Evolutionary conservation across 2,888 invertebrate species (phyloP), one percentile per base, ranked within the genome.

Genomic region (Auanema freiburgensis): DNA sequence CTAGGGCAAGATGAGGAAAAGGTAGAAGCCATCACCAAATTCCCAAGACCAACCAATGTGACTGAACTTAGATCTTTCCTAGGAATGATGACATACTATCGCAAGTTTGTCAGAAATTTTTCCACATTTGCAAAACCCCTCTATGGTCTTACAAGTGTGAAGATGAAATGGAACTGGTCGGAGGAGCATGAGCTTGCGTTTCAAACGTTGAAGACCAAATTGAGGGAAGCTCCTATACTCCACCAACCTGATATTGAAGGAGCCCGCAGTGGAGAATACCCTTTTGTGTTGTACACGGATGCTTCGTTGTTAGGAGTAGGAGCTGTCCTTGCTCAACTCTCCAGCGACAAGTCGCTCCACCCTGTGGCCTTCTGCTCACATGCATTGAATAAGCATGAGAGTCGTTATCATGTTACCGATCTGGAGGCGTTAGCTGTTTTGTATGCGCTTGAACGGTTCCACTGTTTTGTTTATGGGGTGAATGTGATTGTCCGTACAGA

Each of bases 61-160:
- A 52, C 33, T 18, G 59, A 69, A 51, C 16, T 78, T 0, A 64
- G 60, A 24, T 18, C 51, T 0, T 73, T 78, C 24, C 59, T 78
- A n/a, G 78, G 79, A 3, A 21, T 76, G 24, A 59, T 59, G 0
- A 55, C 54, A 0, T 76, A 76, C 42, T 72, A 75, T 51, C 57
- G 76, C 0, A 65, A 71, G 8, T 79, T 76, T 56, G 46, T 77
- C 8, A n/a, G 53, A n/a, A 59, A 62, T 2, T 76, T 67, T 43
- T 59, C 72, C 0, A 5, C 40, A 11, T 65, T 73, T 0, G 72
- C 71, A 1, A 23, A 57, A 5, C 72, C 78, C 5, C 24, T 77
- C 43, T 50, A 57, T 12, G 51, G 53, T 2, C 46, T 77, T 12
- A 65, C 67, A 8, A 68, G 65, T 10, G 14, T 56, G 10, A 58